These are phyloP conservation scores for Tyria jacobaeae DNA, from an alignment of 2,888 invertebrate species.

Conservation along the genomic window DNA sequence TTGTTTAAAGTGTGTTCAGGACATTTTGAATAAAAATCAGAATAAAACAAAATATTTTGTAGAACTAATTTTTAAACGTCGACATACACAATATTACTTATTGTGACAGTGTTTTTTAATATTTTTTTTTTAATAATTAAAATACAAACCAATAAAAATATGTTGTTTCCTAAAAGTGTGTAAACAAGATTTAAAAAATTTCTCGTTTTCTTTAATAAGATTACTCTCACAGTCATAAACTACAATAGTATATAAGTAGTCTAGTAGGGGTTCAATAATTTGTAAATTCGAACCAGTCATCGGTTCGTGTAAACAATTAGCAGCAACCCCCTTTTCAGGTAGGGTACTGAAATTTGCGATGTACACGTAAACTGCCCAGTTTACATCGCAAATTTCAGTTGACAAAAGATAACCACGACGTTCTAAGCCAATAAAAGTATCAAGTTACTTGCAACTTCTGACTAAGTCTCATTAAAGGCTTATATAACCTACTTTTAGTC, in stretches of 20 bases:
- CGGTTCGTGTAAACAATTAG: background rate
- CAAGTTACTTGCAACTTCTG: background rate
- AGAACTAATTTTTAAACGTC: no score
- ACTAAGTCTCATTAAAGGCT: background rate
- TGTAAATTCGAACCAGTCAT: background rate
- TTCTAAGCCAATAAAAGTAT: no score
- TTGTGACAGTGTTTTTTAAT: no score
- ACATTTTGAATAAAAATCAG: no score
- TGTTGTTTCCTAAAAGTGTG: background rate
- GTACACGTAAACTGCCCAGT: no score
- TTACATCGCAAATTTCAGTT: no score
- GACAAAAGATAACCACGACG: background rate
- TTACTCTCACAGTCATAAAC: no score
- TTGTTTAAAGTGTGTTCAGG: no score
- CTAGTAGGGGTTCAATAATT: background rate
- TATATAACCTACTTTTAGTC: background rate
- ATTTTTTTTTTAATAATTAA: no score
- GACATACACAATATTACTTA: no score
- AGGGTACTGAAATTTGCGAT: background rate
- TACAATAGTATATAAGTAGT: no score
- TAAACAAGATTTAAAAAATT: background rate
- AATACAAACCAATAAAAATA: background rate
- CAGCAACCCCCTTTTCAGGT: background rate
- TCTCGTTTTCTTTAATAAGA: background rate
- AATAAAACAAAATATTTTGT: no score